A percentile compares a stretch with the other conserved stretches of the same genome.
Evolutionary conservation across 2,888 invertebrate species (phyloP).

Genomic region (Eupithecia pulchellata): DNA sequence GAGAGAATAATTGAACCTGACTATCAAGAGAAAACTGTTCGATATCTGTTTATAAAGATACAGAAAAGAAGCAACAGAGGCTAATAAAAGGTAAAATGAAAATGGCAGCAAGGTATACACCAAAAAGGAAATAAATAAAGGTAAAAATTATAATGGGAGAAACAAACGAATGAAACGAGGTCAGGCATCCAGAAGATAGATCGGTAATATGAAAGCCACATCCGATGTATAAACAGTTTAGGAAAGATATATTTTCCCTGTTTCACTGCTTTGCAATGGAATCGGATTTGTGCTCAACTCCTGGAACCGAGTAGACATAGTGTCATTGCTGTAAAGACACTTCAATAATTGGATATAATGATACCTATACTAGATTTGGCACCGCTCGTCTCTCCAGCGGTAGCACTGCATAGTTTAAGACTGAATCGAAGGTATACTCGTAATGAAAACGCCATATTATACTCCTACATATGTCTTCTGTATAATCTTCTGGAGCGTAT

Average conservation of each 20-base stretch:
- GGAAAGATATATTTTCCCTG: neutral
- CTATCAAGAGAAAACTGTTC: neutral
- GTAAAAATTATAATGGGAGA: neutral
- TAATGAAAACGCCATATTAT: neutral
- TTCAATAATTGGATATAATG: neutral
- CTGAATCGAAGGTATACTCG: neutral
- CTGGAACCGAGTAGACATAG: neutral
- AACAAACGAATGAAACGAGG: neutral
- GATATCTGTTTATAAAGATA: neutral
- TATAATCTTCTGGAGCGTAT: neutral
- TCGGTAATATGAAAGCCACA: neutral
- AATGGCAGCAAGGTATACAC: neutral
- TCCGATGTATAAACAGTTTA: neutral
- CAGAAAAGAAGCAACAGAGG: neutral
- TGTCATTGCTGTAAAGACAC: neutral
- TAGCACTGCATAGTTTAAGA: neutral
- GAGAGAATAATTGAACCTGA: neutral
- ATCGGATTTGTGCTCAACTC: neutral
- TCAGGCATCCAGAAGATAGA: neutral
- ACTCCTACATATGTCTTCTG: neutral
- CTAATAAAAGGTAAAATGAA: neutral
- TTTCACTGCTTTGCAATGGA: neutral
- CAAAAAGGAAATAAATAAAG: neutral
- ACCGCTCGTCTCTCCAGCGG: neutral
- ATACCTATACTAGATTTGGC: neutral